Base-by-base conservation (phyloP, 2,113 vertebrate genomes). In the Bolborhynchus lineola region DNA sequence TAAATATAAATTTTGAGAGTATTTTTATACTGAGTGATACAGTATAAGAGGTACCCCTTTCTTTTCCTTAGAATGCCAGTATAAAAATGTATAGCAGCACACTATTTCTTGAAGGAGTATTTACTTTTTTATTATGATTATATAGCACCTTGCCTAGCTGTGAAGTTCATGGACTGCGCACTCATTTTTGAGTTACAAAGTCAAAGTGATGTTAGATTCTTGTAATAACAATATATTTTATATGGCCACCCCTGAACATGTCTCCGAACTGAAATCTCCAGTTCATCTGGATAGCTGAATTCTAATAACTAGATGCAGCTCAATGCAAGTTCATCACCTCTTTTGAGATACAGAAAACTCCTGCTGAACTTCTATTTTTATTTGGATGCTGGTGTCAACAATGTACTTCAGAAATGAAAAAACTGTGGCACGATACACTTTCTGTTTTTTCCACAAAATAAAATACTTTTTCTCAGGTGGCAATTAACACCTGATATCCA, bases 101-200 rank as follows among this genome's bases (percentile, higher is more conserved):
- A 53, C 4, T 6, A 52, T 52, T 93, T 82, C 62, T 92, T 62
- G 70, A 59, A 77, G 23, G 69, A 90, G 65, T 57, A 93, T 88
- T 93, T 92, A 62, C 12, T 52, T 88, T 94, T 95, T 94, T 86
- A 90, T 82, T 79, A 62, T 49, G 52, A 90, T 88, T 63, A 41
- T 90, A 69, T 65, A 82, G 47, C 24, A 92, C 24, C 24, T 87
- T 90, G n/a, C 49, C 42, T 76, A 41, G 14, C 23, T 82, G 21
- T 69, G 53, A 92, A 77, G 39, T 57, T 88, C 82, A 76, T 65
- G 39, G 47, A 49, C n/a, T 76, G 63, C 79, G 39, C 33, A 69
- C 28, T 44, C 41, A 42, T 75, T 90, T 93, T 68, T 60, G 26
- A 79, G 39, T 90, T 94, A 72, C 67, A 72, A 90, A 90, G 57